Evolutionary conservation across 2,797 vertebrate genomes (phyloP).

Genomic region (Acanthopagrus latus): DNA sequence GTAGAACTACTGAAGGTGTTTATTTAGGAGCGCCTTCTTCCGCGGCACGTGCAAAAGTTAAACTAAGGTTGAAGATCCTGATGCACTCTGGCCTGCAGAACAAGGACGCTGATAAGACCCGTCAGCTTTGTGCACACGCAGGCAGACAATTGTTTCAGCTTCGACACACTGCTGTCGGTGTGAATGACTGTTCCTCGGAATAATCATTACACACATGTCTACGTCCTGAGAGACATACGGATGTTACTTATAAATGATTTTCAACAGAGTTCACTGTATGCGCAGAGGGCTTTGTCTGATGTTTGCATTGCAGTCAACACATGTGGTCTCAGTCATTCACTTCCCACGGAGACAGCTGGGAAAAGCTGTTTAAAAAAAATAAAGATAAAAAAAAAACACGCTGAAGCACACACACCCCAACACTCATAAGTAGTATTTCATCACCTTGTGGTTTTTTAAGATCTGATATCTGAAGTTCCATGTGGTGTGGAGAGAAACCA

Average conservation of each 20-base stretch:
- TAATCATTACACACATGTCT: not conserved
- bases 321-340: constrained; percentile 14
- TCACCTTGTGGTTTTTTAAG: not conserved
- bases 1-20: not conserved
- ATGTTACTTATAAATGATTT: not conserved
- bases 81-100: constrained; percentile 41
- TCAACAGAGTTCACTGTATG: not conserved
- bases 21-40: not conserved
- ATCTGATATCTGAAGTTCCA: not conserved
- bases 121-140: not conserved
- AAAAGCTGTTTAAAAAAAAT: not conserved
- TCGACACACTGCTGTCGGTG: not conserved
- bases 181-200: not conserved
- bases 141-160: constrained; percentile 26
- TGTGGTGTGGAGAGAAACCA: not conserved
- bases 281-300: not conserved
- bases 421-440: not conserved
- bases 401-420: not conserved
- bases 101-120: constrained; percentile 63
- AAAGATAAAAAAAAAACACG: not conserved
- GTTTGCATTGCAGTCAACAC: constrained; percentile 26
- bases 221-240: not conserved
- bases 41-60: constrained; percentile 30
- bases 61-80: constrained; percentile 26
- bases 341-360: constrained; percentile 15